A percentile compares a stretch with the other conserved stretches of the same genome.
Conservation (phyloP, 1,140 invertebrate genomes). For the Drosophila nebulosa region DNA sequence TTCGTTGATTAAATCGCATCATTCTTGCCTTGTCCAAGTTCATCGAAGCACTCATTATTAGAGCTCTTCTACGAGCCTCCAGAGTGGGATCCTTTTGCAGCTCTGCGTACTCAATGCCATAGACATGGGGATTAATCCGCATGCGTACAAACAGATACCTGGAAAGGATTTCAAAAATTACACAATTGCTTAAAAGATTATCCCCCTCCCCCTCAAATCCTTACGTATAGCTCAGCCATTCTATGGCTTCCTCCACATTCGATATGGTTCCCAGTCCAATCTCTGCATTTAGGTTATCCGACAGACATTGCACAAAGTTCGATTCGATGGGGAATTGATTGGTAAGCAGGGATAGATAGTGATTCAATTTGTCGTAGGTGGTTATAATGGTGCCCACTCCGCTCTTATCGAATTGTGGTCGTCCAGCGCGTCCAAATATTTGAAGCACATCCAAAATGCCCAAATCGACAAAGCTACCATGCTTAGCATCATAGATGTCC, state of each 20-base stretch:
- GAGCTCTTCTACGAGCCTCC: constrained; percentile 86
- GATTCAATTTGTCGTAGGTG: constrained; percentile 93
- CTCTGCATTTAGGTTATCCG: constrained; percentile 99
- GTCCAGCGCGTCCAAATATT: constrained; percentile 99
- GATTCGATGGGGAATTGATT: constrained; percentile 99
- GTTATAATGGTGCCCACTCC: constrained; percentile 99
- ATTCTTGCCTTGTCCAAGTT: constrained; percentile 95
- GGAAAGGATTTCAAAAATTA: not conserved
- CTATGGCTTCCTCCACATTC: constrained; percentile 96
- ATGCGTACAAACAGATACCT: constrained; percentile 96
- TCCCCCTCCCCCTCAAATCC: not conserved
- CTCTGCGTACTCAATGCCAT: constrained; percentile 89
- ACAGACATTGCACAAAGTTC: constrained; percentile 94
- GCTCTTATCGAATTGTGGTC: constrained; percentile 95
- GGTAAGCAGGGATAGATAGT: constrained; percentile 96
- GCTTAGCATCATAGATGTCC: constrained; percentile 98
- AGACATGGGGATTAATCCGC: constrained; percentile 94
- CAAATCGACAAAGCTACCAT: constrained; percentile 96
- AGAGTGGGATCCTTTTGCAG: constrained; percentile 90
- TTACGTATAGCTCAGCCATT: constrained; percentile 97
- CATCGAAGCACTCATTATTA: constrained; percentile 91
- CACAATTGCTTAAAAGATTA: fast-evolving
- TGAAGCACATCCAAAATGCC: constrained; percentile 99
- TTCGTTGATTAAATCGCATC: constrained; percentile 94
- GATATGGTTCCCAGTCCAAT: constrained; percentile 96